A percentile compares a stretch with the other conserved stretches of the same genome.
Conservation (phyloP, 2,113 vertebrate species). For the Labrus mixtus region DNA sequence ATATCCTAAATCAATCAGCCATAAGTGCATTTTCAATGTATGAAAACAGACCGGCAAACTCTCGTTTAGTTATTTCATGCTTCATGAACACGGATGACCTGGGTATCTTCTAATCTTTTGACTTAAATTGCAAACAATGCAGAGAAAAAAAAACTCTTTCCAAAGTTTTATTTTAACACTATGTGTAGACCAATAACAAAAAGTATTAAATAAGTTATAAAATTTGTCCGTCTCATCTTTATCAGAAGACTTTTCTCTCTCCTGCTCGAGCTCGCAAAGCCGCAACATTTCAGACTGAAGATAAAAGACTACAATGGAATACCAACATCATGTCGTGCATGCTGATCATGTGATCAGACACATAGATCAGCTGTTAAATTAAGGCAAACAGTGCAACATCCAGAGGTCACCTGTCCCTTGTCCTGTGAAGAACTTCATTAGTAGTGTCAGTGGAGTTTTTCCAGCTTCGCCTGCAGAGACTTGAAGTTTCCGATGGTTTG, state of each 20-base stretch:
- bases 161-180: slow-evolving; percentile 14
- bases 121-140: slow-evolving; percentile 20
- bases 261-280: background rate
- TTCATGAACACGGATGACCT: background rate
- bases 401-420: slow-evolving; percentile 25
- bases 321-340: slow-evolving; percentile 1
- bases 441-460: slow-evolving; percentile 88
- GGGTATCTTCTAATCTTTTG: background rate
- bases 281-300: slow-evolving; percentile 3
- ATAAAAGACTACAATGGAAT: background rate
- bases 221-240: slow-evolving; percentile 31
- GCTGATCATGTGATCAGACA: slow-evolving; percentile 3
- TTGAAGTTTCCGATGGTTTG: slow-evolving; percentile 93
- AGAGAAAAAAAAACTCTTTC: slow-evolving; percentile 29
- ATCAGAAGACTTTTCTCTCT: background rate
- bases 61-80: slow-evolving; percentile 11
- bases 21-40: slow-evolving; percentile 30
- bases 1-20: slow-evolving; percentile 4
- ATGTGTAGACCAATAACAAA: slow-evolving; percentile 42
- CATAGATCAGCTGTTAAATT: slow-evolving; percentile 29
- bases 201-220: slow-evolving; percentile 75
- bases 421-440: background rate
- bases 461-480: slow-evolving; percentile 94
- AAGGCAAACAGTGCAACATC: slow-evolving; percentile 36
- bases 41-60: slow-evolving; percentile 17